A percentile compares a stretch with the other conserved stretches of the same genome.
These are phyloP conservation scores for Scaptomyza montana DNA, from an alignment of 1,140 invertebrate genomes.

Conservation along the genomic window DNA sequence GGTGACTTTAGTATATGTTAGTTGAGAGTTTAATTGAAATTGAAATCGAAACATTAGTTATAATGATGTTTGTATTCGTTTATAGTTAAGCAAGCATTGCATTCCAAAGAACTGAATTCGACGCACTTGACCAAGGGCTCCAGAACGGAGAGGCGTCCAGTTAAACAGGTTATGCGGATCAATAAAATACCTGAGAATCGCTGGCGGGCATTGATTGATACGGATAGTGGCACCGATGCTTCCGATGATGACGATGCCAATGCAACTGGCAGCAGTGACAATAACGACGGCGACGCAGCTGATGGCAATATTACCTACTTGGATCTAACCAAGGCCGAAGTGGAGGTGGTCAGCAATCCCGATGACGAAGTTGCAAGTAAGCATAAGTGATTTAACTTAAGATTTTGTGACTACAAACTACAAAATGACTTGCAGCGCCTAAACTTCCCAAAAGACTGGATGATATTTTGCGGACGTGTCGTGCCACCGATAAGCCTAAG, in stretches of 20 bases:
- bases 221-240: constrained; percentile 62
- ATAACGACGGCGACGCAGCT: background rate
- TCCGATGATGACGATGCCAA: constrained; percentile 33
- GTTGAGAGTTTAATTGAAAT: constrained; percentile 1
- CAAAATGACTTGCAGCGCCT: constrained; percentile 18
- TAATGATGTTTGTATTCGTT: background rate
- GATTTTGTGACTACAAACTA: background rate
- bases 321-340: constrained; percentile 66
- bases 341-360: constrained; percentile 58
- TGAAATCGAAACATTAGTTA: background rate
- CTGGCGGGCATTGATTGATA: constrained; percentile 66
- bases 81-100: constrained; percentile 60
- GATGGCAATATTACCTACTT: constrained; percentile 60
- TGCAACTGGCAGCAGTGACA: constrained; percentile 11
- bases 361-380: constrained; percentile 1
- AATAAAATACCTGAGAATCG: constrained; percentile 52
- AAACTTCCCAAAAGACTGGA: constrained; percentile 46
- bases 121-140: constrained; percentile 46
- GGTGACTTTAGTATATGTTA: constrained; percentile 74
- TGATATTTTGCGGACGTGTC: constrained; percentile 64
- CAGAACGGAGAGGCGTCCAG: constrained; percentile 32
- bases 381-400: background rate
- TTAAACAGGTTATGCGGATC: constrained; percentile 31
- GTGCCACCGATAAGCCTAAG: constrained; percentile 43
- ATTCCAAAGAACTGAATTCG: constrained; percentile 66